Base-by-base conservation (phyloP, 2,113 vertebrate genomes). In the Lophura nycthemera region DNA sequence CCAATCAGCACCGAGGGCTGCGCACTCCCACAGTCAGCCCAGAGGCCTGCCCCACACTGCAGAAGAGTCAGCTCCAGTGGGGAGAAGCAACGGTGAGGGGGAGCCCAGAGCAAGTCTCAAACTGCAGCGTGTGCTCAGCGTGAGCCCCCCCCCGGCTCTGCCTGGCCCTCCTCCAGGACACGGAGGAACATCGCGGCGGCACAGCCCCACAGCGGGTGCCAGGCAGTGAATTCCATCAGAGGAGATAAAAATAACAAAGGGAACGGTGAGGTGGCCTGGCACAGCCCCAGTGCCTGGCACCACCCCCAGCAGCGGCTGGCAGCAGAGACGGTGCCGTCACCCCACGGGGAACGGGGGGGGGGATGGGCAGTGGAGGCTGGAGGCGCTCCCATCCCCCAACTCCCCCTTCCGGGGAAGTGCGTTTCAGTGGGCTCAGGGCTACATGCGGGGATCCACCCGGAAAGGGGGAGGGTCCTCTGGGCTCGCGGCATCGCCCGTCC, bases 61-160 rank as follows among this genome's bases (percentile, higher is more conserved):
- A 1, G 47, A 40, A 50, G 27, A 5, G 13, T 42, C 22, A 38
- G 70, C 45, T 14, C 27, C 4, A 0, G 2, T 0, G 1, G 0
- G 3, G 42, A 40, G 52, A 29, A 67, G 36, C n/a, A 24, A 16
- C 11, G 73, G 38, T 16, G 24, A 40, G 34, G 36, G 3, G 3
- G 36, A 34, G 27, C 11, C 25, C 4, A 1, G 40, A 52, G 60
- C 24, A 30, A 34, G 83, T 10, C 47, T 11, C 0, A 1, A 42
- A n/a, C 36, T 38, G 57, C 21, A 50, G 36, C 6, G 4, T 13
- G 40, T 43, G 40, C 40, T 25, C 10, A 8, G 40, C 3, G 32
- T 6, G 10, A 70, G n/a, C 18, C 13, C 29, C 30, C 66, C 65
- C 70, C 70, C 34, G 2, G 36, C 36, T 21, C 70, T 5, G 3